Evolutionary conservation across 2,113 vertebrate genomes (phyloP).

Genomic region (Tragulus kanchil): DNA sequence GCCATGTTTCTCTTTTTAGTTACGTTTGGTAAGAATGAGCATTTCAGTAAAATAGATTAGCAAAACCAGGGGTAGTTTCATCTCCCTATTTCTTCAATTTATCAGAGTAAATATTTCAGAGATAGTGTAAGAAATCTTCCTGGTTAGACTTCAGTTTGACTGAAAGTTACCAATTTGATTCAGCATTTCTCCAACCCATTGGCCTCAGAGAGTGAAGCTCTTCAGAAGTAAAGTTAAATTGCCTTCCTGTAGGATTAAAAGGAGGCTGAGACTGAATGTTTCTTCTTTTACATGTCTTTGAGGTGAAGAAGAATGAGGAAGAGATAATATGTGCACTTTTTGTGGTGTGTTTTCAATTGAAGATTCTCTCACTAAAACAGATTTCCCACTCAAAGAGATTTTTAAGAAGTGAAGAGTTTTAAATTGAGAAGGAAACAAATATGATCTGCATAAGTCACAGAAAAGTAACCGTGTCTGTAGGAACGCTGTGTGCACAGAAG

Average conservation of each 20-base stretch:
- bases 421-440: background rate
- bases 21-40: slow-evolving; percentile 43
- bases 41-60: slow-evolving; percentile 22
- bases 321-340: too few species aligned
- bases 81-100: background rate
- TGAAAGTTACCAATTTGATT: background rate
- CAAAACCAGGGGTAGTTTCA: slow-evolving; percentile 6
- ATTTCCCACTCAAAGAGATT: slow-evolving; percentile 44
- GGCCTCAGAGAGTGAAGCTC: background rate
- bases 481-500: background rate
- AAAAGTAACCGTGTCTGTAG: background rate
- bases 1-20: background rate
- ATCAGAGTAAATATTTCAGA: background rate
- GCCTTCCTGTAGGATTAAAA: background rate
- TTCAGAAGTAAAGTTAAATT: background rate
- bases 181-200: background rate
- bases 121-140: background rate
- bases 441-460: background rate
- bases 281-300: background rate
- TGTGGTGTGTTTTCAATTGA: background rate
- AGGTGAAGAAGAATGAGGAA: background rate
- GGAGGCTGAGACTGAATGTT: background rate
- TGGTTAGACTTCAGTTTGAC: background rate
- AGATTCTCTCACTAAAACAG: background rate
- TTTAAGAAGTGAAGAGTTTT: background rate